Evolutionary conservation across 2,113 vertebrate genomes (phyloP).

Genomic region (Propithecus coquereli): DNA sequence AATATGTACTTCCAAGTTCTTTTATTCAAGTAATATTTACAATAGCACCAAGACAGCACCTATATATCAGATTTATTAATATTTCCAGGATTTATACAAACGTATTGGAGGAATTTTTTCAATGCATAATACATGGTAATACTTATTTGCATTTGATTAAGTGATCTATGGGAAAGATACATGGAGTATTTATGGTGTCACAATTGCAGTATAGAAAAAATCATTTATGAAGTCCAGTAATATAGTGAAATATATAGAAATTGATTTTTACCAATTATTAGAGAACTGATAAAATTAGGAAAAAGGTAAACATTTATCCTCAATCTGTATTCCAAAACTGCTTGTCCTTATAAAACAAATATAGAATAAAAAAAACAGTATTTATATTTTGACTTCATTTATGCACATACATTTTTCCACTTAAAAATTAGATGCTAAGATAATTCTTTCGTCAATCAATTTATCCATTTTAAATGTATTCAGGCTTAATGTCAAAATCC

Average conservation of each 20-base stretch:
- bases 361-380: not conserved
- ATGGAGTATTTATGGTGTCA: not conserved
- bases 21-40: not conserved
- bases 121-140: not conserved
- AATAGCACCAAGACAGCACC: not conserved
- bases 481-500: not conserved
- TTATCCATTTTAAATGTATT: not conserved
- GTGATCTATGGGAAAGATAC: slow-evolving; percentile 34
- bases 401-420: not conserved
- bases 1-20: not conserved
- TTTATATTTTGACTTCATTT: not conserved
- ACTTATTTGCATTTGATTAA: slow-evolving; percentile 3
- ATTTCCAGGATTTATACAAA: slow-evolving; percentile 18
- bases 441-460: not conserved
- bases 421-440: not conserved
- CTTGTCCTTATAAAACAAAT: not conserved
- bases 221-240: not conserved
- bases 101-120: not conserved
- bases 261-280: slow-evolving; percentile 4
- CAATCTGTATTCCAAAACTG: not conserved
- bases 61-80: slow-evolving; percentile 26
- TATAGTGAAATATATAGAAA: not conserved
- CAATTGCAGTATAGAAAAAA: not conserved
- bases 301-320: not conserved
- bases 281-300: not conserved